Conservation (phyloP, 2,113 vertebrate genomes). For the Kryptolebias marmoratus region DNA sequence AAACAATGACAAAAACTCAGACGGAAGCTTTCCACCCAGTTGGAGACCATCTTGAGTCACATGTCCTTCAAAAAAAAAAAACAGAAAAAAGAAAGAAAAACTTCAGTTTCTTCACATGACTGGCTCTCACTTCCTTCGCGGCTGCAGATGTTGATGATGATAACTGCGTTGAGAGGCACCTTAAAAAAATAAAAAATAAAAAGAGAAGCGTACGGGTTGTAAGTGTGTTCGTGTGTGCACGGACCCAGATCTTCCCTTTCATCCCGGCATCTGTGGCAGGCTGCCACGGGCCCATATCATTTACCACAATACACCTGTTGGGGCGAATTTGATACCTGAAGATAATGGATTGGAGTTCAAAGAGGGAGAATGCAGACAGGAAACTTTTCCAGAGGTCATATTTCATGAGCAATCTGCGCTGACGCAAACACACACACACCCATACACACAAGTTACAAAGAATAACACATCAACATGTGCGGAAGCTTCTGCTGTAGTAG, state of each 20-base stretch:
- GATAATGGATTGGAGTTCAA: conserved; percentile 69
- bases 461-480: background rate
- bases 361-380: conserved; percentile 46
- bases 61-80: conserved; percentile 8
- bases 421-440: conserved; percentile 24
- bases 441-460: background rate
- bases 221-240: conserved; percentile 11
- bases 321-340: conserved; percentile 54
- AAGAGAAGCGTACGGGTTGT: background rate
- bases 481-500: background rate
- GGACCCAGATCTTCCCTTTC: conserved; percentile 49
- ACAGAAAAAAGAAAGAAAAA: background rate
- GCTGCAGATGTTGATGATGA: conserved; percentile 48
- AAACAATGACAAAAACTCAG: conserved; percentile 22
- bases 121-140: conserved; percentile 22
- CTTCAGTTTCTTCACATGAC: conserved; percentile 15
- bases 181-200: conserved; percentile 4
- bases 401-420: conserved; percentile 58
- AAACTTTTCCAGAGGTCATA: conserved; percentile 61
- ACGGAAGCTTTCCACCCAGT: conserved; percentile 25
- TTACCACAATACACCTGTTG: conserved; percentile 66
- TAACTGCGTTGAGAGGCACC: conserved; percentile 21
- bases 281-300: conserved; percentile 55
- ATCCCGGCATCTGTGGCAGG: conserved; percentile 54
- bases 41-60: conserved; percentile 21